Conservation (phyloP, 2,797 vertebrate genomes). For the Podarcis lilfordi region DNA sequence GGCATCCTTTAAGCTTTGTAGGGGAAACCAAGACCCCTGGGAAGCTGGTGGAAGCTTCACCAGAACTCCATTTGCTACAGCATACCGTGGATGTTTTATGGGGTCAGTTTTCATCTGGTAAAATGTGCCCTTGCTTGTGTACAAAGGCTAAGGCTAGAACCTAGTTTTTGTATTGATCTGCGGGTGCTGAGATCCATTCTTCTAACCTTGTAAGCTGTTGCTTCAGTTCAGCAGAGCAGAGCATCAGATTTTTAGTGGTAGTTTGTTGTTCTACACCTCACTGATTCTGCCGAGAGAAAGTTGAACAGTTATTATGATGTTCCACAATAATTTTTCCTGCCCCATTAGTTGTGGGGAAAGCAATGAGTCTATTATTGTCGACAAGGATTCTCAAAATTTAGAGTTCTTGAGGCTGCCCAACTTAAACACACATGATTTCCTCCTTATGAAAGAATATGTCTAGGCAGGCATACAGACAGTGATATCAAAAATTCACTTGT, state of each 20-base stretch:
- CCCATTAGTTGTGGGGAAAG: not conserved
- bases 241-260: not conserved
- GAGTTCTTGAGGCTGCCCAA: not conserved
- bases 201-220: not conserved
- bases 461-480: not conserved
- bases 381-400: not conserved
- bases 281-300: too few relatives aligned
- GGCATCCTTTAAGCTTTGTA: not conserved
- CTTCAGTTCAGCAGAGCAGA: not conserved
- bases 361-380: not conserved
- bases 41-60: not conserved
- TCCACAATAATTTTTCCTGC: not conserved
- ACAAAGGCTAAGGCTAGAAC: not conserved
- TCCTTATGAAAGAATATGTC: not conserved
- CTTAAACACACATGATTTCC: not conserved
- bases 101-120: not conserved
- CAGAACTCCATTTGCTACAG: not conserved
- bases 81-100: not conserved
- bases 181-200: not conserved
- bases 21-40: not conserved
- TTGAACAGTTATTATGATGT: not conserved
- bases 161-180: not conserved
- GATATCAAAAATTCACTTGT: not conserved
- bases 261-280: not conserved
- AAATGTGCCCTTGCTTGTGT: not conserved